Evolutionary conservation across 2,797 vertebrate genomes (phyloP).

Genomic region (Pipistrellus pygmaeus): DNA sequence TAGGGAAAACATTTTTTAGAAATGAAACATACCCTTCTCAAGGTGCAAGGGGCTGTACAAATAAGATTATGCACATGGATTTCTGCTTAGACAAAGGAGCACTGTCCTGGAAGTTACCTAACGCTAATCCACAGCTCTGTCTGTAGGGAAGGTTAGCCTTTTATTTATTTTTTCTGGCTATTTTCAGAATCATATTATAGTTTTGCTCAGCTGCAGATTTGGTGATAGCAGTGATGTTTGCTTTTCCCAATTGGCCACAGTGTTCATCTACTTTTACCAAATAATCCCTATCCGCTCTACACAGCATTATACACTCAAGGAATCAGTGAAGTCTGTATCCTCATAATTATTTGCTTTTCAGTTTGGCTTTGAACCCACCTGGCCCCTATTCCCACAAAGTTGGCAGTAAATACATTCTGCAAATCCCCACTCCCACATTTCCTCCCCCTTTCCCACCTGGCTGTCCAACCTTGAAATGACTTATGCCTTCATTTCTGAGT

Average conservation of each 20-base stretch:
- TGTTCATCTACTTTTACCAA: not conserved
- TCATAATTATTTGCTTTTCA: not conserved
- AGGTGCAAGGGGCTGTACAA: not conserved
- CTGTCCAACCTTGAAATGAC: slow-evolving; percentile 9
- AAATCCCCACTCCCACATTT: not conserved
- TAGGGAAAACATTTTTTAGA: slow-evolving; percentile 36
- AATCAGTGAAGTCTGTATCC: not conserved
- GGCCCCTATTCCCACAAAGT: not conserved
- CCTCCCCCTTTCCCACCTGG: not conserved
- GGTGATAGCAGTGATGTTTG: not conserved
- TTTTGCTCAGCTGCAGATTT: slow-evolving; percentile 31
- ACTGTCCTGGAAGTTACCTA: not conserved
- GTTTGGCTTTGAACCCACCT: not conserved
- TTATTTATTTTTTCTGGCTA: not conserved
- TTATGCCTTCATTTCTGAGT: not conserved
- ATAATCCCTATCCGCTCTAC: not conserved
- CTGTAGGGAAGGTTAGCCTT: not conserved
- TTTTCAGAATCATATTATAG: not conserved
- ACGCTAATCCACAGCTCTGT: not conserved
- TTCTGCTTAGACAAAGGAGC: slow-evolving; percentile 35
- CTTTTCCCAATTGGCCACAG: not conserved
- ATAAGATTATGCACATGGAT: not conserved
- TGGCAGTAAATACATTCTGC: not conserved
- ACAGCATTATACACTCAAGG: not conserved
- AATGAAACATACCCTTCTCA: not conserved